Conservation (phyloP, 2,797 vertebrate genomes). For the Ibycter americanus region DNA sequence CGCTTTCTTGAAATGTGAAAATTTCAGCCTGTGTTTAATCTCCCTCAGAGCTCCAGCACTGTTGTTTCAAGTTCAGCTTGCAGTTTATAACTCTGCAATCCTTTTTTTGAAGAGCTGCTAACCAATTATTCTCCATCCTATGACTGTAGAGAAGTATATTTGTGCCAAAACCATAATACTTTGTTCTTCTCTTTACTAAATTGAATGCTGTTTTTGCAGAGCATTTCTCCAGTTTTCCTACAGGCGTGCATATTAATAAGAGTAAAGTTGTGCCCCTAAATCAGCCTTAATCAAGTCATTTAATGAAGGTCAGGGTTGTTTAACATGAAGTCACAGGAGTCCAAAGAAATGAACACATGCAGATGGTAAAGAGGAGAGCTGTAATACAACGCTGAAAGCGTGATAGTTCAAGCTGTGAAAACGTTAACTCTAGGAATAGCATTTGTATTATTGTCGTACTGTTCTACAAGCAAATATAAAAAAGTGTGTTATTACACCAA, state of each 20-base stretch:
- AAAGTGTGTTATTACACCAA: neutral
- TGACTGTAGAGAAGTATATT: neutral
- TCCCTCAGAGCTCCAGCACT: slow-evolving; percentile 4
- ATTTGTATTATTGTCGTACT: neutral
- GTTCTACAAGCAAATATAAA: neutral
- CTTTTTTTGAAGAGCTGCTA: slow-evolving; percentile 58
- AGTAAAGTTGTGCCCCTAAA: slow-evolving; percentile 48
- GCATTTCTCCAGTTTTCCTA: slow-evolving; percentile 48
- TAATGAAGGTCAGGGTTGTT: slow-evolving; percentile 26
- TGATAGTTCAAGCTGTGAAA: neutral
- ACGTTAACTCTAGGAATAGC: neutral
- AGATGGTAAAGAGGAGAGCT: neutral
- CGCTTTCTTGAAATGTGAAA: neutral
- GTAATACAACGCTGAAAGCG: neutral
- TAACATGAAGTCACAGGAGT: slow-evolving; percentile 2
- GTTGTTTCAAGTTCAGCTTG: slow-evolving; percentile 26
- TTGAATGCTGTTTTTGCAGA: slow-evolving; percentile 35
- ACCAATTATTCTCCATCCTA: slow-evolving; percentile 52
- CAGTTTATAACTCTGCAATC: slow-evolving; percentile 29
- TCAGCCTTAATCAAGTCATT: slow-evolving; percentile 30
- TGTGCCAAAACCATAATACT: slow-evolving; percentile 64
- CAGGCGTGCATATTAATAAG: slow-evolving; percentile 20
- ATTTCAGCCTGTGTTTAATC: slow-evolving; percentile 20
- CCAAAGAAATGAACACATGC: neutral
- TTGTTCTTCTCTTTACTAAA: slow-evolving; percentile 62